Evolutionary conservation across 2,797 vertebrate genomes (phyloP), one percentile per base, ranked within the genome.

Genomic region (Dendrocincla fuliginosa): DNA sequence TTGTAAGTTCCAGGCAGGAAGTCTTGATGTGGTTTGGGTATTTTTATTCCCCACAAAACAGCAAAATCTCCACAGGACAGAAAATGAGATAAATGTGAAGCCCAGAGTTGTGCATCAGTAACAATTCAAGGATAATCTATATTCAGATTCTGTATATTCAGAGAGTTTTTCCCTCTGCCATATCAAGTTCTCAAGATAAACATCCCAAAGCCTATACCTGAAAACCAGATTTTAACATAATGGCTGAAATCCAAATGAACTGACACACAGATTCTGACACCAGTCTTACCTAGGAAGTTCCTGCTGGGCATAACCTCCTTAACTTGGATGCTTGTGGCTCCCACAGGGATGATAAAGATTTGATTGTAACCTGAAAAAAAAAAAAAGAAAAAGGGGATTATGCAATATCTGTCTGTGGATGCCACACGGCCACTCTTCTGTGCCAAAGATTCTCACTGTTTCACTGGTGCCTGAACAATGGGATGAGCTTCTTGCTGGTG

Each of bases 251-350:
- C 16, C 70, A 82, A 79, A 74, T 7, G 10, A 53, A 80, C 49
- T 64, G 63, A 83, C 78, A 73, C 24, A 69, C 24, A 89, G 57
- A 27, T 86, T 88, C 39, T 53, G 33, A 65, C 16, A 16, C 12
- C 32, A 61, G 5, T 53, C 98, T 98, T 97, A 99, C 99, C 99
- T 33, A 99, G 92, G 79, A 99, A 99, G 95, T 99, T 99, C 63
- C 98, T 99, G 85, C 99, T 98, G 47, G 99, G 98, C 3, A 97
- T 96, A 1, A 97, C 98, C 92, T 99, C 99, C 95, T 98, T 98
- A 74, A 99, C 98, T 76, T 69, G 98, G 93, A 99, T 98, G 93
- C 98, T 99, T n/a, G 98, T 99, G 56, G 99, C 99, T 81, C 99
- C 99, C 56, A 97, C 84, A 1, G 99, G 99, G 84, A 99, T 98